phyloP scores from a whole-genome alignment of 2,113 vertebrate species.

The Heterotilapia buettikoferi region DNA sequence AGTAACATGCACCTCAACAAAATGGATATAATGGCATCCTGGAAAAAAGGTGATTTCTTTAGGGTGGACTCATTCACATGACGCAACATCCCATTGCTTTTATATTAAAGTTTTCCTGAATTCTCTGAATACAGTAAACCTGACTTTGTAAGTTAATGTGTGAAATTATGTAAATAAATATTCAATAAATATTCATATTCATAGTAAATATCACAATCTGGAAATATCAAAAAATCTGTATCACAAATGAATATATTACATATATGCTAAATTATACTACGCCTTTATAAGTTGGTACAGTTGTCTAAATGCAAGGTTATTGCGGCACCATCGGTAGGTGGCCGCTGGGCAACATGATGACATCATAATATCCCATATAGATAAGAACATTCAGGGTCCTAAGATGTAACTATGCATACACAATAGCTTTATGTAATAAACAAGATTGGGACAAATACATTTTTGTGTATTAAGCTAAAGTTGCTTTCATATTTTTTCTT shows the following conservation, averaged over 20 bases:
- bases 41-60: background rate
- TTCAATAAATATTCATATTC: background rate
- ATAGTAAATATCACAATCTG: background rate
- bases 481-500: background rate
- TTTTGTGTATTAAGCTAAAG: background rate
- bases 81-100: background rate
- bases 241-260: accelerated
- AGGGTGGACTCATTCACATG: background rate
- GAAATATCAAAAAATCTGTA: background rate
- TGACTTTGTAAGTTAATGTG: background rate
- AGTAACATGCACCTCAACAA: accelerated
- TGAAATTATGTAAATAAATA: background rate
- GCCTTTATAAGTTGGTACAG: background rate
- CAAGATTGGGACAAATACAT: background rate
- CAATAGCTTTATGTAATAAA: background rate
- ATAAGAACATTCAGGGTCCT: accelerated
- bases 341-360: background rate
- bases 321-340: accelerated
- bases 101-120: background rate
- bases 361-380: background rate
- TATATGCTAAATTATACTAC: background rate
- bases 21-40: background rate
- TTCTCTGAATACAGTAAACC: background rate
- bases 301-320: background rate
- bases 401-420: background rate